phyloP scores from a whole-genome alignment of 2,888 invertebrate species.

The Orthosia gracilis region DNA sequence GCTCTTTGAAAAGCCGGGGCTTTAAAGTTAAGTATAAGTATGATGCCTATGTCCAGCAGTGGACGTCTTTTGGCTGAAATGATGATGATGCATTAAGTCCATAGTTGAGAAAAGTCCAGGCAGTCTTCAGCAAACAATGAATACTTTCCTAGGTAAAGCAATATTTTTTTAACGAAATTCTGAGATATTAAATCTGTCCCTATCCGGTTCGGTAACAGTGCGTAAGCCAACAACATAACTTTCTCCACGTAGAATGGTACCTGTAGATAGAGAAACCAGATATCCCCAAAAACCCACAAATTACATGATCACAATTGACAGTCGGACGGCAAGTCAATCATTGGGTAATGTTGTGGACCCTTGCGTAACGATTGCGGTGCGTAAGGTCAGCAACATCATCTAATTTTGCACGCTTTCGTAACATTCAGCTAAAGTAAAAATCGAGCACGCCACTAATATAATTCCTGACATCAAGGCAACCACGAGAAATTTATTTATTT shows the following conservation, averaged over 20 bases:
- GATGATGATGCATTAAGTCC: background rate
- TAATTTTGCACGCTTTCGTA: conserved; percentile 88
- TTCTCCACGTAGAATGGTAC: conserved; percentile 25
- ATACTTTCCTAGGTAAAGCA: background rate
- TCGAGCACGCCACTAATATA: conserved; percentile 70
- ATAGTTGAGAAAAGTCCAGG: background rate
- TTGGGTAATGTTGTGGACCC: conserved; percentile 64
- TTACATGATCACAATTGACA: conserved; percentile 58
- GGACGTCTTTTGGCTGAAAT: no score
- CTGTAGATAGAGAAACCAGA: conserved; percentile 25
- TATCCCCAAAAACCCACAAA: conserved; percentile 48
- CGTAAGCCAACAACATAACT: conserved; percentile 17
- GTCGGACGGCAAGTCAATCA: conserved; percentile 53
- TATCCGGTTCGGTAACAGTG: conserved; percentile 5
- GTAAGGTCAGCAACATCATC: conserved; percentile 88
- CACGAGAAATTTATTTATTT: conserved; percentile 34
- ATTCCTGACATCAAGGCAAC: conserved; percentile 70
- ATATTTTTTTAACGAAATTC: background rate
- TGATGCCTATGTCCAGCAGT: no score
- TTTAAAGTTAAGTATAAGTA: background rate
- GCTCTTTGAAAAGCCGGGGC: background rate
- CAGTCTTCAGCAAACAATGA: no score
- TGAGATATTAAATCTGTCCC: background rate
- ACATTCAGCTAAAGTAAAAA: conserved; percentile 77
- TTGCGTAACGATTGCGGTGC: conserved; percentile 83